Evolutionary conservation across 2,113 vertebrate genomes (phyloP), one percentile per base, ranked within the genome.

Genomic region (Oxyruncus cristatus): DNA sequence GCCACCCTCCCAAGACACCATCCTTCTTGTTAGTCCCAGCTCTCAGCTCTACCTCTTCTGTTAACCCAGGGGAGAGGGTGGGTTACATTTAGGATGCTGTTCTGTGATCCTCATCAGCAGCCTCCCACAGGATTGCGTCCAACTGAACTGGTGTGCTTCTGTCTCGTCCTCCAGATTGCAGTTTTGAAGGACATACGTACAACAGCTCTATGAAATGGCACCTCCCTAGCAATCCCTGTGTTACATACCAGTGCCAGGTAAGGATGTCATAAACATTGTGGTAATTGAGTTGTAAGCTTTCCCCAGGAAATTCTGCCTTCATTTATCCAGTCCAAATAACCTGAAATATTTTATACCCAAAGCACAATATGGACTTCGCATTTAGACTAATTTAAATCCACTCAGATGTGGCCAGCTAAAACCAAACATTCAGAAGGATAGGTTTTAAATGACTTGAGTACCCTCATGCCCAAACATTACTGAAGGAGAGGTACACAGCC

Each of bases 131-230:
- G 30, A 39, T 6, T 44, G 14, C 4, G 0, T 89, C 89, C 53
- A 79, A 17, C 49, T 32, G 26, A 46, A 75, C 47, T 82, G 76
- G 91, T 1, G 1, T 72, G 24, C 39, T 93, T 91, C 80, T 91
- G 13, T 82, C 56, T 93, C 12, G 3, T 78, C 39, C 26, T 89
- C 59, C 92, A 99, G 99, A 99, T 47, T 99, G 99, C 93, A 98
- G 95, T 95, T 98, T 99, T 92, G 98, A 98, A 77, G 99, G 99
- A 75, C 98, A 95, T 37, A 98, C 97, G 0, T 99, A 99, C 74
- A 99, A 99, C 97, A 99, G 98, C 97, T 99, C 99, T 5, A 98
- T 98, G 76, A 98, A 98, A 72, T 99, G 99, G 99, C 98, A 98
- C 61, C 98, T 93, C 37, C 94, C 98, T 23, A 87, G 93, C 41